Base-by-base conservation (phyloP, 2,888 invertebrate species). In the Nomada ruficornis region DNA sequence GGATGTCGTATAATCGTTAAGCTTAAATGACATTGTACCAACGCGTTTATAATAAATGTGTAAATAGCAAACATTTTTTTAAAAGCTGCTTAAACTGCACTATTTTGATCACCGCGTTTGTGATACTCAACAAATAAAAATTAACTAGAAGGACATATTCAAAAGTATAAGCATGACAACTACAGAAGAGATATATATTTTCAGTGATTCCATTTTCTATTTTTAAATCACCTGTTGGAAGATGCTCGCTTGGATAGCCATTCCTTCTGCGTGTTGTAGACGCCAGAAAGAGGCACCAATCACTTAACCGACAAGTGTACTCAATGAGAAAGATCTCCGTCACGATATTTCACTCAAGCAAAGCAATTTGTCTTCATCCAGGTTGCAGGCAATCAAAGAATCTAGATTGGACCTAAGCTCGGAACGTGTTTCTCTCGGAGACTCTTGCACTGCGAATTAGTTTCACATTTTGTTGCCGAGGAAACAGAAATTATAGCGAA, bases 281-380 rank as follows among this genome's bases (percentile, higher is more conserved):
- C 47, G 47, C 15, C 15, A 47, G 47, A 47, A 57, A 57, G 57
- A 26, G 57, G 11, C 26, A 26, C 23, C 57, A 57, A 57, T 57
- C 57, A 57, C 57, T 57, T 57, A 57, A 23, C 57, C 23, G 57
- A 11, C 23, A 57, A 57, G 57, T 57, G 57, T 57, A 57, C 57
- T 57, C 57, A 26, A 57, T 57, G 23, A 13, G 57, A 57, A 57
- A 26, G 20, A 26, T 57, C 20, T 23, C 57, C 57, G n/a, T 57
- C 57, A 11, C 26, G 57, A 57, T 57, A 57, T 57, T 23, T 57
- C 57, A 57, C 26, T 57, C 26, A 10, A 57, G 57, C 15, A 20
- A 26, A 9, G 57, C 57, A 57, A 57, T 47, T 47, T 47, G 47
- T 47, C 47, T 47, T 47, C 47, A 47, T 47, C 47, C 47, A 47